Conservation (phyloP, 2,888 invertebrate genomes). For the Lasioglossum villosulum region DNA sequence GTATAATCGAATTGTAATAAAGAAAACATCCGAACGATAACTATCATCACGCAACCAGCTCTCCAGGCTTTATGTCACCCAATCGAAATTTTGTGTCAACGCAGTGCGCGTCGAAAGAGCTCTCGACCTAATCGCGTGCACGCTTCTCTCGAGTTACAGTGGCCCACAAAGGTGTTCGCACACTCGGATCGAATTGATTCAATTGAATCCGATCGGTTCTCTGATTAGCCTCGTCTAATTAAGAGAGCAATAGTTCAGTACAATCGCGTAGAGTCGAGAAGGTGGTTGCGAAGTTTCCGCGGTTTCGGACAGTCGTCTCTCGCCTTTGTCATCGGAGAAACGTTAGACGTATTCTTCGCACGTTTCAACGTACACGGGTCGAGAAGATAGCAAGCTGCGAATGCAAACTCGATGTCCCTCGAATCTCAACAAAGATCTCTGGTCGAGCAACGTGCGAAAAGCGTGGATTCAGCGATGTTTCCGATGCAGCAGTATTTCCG, state of each 20-base stretch:
- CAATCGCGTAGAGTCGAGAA: background rate
- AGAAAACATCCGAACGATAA: background rate
- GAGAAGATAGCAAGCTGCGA: background rate
- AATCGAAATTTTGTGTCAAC: background rate
- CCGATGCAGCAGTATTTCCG: background rate
- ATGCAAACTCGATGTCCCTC: background rate
- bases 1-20: background rate
- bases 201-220: background rate
- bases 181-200: background rate
- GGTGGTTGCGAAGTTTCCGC: background rate
- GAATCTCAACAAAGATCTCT: background rate
- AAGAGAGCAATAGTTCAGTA: background rate
- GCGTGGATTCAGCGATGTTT: background rate
- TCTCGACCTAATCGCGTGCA: conserved; percentile 5
- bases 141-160: background rate
- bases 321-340: background rate
- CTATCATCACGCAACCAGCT: background rate
- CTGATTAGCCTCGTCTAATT: background rate
- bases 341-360: conserved; percentile 16
- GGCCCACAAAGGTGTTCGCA: background rate
- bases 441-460: background rate
- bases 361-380: conserved; percentile 5
- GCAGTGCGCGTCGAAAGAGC: background rate
- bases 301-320: background rate
- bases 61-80: background rate